Conservation (phyloP, 2,888 invertebrate species). For the Hirtodrosophila duncani region DNA sequence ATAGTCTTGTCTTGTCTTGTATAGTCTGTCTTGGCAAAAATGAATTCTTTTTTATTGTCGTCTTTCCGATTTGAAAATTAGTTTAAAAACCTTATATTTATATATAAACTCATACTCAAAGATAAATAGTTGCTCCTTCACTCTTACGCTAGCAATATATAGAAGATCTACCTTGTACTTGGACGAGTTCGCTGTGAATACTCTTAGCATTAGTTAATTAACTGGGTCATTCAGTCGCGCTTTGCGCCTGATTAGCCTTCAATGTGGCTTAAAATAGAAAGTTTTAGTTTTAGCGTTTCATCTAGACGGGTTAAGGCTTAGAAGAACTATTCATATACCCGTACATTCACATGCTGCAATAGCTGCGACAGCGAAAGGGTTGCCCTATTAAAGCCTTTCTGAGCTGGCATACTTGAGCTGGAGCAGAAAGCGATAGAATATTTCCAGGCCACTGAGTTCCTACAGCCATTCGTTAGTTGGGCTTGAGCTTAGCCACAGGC, state of each 20-base stretch:
- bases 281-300: too few species aligned
- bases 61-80: too few species aligned
- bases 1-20: too few species aligned
- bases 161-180: neutral
- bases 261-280: constrained; percentile 52
- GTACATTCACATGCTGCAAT: constrained; percentile 27
- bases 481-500: constrained; percentile 8
- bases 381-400: constrained; percentile 9
- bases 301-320: too few species aligned
- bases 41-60: too few species aligned
- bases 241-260: constrained; percentile 57
- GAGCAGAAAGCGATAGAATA: constrained; percentile 21
- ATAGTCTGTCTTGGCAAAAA: too few species aligned
- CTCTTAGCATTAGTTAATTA: constrained; percentile 44
- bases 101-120: too few species aligned
- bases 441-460: constrained; percentile 70
- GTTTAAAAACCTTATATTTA: too few species aligned
- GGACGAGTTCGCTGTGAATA: neutral
- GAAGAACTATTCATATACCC: constrained; percentile 5
- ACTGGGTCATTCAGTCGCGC: constrained; percentile 49
- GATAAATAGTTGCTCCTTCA: too few species aligned
- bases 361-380: constrained; percentile 26
- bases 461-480: constrained; percentile 30
- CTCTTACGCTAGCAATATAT: too few species aligned
- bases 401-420: neutral